phyloP scores from a whole-genome alignment of 2,113 vertebrate genomes.

The Mus pahari region DNA sequence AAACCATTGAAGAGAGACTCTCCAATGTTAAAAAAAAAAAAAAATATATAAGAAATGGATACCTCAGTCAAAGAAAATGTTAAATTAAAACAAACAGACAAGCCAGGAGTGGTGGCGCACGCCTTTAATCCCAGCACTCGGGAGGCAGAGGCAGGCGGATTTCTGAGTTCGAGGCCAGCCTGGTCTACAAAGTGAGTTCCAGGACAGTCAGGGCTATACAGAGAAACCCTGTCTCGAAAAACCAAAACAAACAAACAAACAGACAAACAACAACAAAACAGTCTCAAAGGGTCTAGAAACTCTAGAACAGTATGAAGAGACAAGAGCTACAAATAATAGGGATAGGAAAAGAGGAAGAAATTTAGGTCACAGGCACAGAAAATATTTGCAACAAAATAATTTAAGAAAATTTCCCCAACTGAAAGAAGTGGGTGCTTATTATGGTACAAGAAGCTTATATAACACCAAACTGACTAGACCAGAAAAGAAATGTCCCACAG shows the following conservation, averaged over 20 bases:
- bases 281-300: neutral
- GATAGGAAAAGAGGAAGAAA: neutral
- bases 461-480: neutral
- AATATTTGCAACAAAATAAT: neutral
- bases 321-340: neutral
- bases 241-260: neutral
- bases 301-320: neutral
- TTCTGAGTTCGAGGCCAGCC: no score
- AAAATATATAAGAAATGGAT: neutral
- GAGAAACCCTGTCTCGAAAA: no score
- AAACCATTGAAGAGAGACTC: neutral
- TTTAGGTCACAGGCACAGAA: neutral
- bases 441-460: no score
- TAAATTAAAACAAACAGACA: neutral
- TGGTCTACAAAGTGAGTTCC: no score
- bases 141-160: no score
- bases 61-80: neutral
- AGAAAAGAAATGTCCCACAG: neutral
- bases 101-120: no score
- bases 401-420: neutral
- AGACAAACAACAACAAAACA: neutral
- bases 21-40: neutral
- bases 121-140: no score
- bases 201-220: no score
- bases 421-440: neutral